Evolutionary conservation across 2,888 invertebrate genomes (phyloP), one percentile per base, ranked within the genome.

Genomic region (Pollenia amentaria): DNA sequence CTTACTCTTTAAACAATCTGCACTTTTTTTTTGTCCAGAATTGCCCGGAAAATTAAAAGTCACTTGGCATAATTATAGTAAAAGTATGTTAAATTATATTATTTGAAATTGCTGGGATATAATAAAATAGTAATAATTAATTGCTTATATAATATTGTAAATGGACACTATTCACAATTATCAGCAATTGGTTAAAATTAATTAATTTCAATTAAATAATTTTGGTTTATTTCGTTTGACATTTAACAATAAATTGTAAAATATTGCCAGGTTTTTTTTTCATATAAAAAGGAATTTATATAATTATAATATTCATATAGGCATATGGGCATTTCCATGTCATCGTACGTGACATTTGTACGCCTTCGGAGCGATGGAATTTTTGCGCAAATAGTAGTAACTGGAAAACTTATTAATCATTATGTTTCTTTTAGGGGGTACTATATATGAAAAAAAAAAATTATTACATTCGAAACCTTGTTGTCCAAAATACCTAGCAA

Each of bases 171-270:
- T 83, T 87, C 77, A 87, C 86, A 84, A 87, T 87, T 87, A 87
- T 87, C 86, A 87, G 86, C 86, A 84, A 87, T 83, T 87, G 86
- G 86, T 87, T 87, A 77, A 84, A 87, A 84, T 87, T 84, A 87
- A 87, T 87, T 87, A 87, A 87, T 84, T 87, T 87, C 76, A 84
- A 83, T 87, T 87, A 87, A 87, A 87, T 87, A 80, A 65, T 84
- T 87, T 84, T 84, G 83, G 86, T 83, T 87, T 87, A 80, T 83
- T 87, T 65, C 80, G 64, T 80, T 76, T 87, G 57, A 76, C 83
- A 87, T 72, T 14, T 12, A 16, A 67, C 57, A 53, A 76, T 77
- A 67, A 76, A 83, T 72, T 70, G 21, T 57, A 69, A 60, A 73
- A 29, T 40, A 21, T 46, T 42, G 6, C 42, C 29, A 29, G 6